Evolutionary conservation across 2,113 vertebrate genomes (phyloP), one percentile per base, ranked within the genome.

Genomic region (Nothoprocta perdicaria): DNA sequence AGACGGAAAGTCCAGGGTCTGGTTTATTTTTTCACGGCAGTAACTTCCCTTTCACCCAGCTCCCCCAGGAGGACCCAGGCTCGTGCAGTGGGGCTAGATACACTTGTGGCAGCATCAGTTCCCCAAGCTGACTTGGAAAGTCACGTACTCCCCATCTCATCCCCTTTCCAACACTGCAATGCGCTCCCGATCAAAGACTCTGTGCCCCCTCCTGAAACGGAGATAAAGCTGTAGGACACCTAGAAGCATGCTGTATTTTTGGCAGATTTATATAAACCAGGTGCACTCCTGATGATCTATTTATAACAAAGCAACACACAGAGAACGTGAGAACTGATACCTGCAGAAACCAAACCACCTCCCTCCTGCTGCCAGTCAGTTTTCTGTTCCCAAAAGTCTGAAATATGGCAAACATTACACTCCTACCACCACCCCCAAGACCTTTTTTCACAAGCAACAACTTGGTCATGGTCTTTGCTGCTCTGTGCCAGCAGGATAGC

Each of bases 131-230:
- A 23, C 57, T 65, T 81, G 35, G 29, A 35, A 68, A 31, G 45
- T 4, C 17, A 24, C 1, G 8, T 0, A 1, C 27, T 79, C 27
- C 71, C 13, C 50, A 38, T 26, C 46, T 69, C 2, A 1, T 3
- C 12, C 16, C 45, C n/a, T 61, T 53, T 18, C 45, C 65, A 89
- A 89, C 24, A 53, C n/a, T 75, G 43, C 0, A 1, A 27, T 58
- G 31, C 2, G 1, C 78, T 23, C 40, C 63, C 24, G 78, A 58
- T 45, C 75, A 43, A 22, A 53, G 23, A 2, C 5, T 22, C 41
- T 41, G 45, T 1, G 12, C 21, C 55, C 14, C 21, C 27, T 68
- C 26, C 60, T 73, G 33, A 84, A 89, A 58, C 29, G 24, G 33
- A 26, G 0, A 52, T 6, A 55, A 57, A 1, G 26, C 66, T 58